These are phyloP conservation scores for Sarcoramphus papa DNA, from an alignment of 2,797 vertebrate species.

Conservation along the genomic window DNA sequence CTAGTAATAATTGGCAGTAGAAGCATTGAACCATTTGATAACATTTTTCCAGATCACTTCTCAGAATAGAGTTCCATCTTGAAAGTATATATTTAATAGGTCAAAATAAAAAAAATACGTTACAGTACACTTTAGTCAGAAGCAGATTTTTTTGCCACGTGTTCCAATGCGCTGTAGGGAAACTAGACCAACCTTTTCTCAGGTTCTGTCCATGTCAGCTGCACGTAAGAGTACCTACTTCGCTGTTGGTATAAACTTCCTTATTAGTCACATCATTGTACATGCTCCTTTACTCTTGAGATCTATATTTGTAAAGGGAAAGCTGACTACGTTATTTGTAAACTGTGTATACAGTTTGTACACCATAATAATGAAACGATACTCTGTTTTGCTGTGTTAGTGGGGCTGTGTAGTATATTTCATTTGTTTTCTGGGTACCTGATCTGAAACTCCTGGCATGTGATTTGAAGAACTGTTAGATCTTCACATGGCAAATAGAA, in stretches of 20 bases:
- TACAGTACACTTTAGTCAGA: neutral
- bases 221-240: accelerated
- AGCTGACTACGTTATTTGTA: neutral
- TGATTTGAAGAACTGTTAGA: neutral
- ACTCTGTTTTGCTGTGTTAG: neutral
- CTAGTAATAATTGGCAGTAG: neutral
- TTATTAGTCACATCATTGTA: neutral
- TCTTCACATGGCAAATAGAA: neutral
- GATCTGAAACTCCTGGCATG: neutral
- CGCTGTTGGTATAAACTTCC: neutral
- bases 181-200: neutral
- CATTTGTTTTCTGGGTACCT: neutral
- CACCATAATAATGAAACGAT: neutral
- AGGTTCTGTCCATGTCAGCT: neutral
- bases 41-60: neutral
- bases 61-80: neutral
- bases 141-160: accelerated
- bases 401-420: neutral
- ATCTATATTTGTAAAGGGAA: neutral
- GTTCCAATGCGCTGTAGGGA: neutral
- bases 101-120: neutral
- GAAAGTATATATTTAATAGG: neutral
- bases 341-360: neutral
- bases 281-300: neutral
- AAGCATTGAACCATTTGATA: neutral